These are phyloP conservation scores for Ramphastos sulfuratus DNA, from an alignment of 2,113 vertebrate genomes.

Conservation along the genomic window DNA sequence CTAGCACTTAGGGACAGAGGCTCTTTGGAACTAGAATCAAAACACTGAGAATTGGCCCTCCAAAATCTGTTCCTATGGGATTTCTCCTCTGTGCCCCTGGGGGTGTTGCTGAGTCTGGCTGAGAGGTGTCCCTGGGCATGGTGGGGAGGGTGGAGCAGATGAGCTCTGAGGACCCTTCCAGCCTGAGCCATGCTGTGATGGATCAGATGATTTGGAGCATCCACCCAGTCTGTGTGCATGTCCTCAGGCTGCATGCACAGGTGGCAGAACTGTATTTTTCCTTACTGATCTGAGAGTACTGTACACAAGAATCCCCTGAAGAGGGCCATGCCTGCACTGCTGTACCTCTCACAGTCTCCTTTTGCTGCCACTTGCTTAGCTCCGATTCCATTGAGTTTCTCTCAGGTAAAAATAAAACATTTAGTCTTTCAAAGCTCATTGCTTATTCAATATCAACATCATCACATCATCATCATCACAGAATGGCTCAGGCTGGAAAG, in stretches of 20 bases:
- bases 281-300: background rate
- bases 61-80: background rate
- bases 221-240: background rate
- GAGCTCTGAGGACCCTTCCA: no score
- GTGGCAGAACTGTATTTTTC: background rate
- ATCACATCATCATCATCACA: background rate
- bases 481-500: background rate
- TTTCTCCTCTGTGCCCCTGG: background rate
- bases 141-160: no score
- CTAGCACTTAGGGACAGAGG: background rate
- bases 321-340: background rate
- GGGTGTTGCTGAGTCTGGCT: no score
- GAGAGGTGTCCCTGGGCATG: no score
- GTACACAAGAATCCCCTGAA: background rate
- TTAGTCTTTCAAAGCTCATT: background rate
- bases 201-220: background rate
- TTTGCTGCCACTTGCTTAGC: background rate
- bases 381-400: background rate
- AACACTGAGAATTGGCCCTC: background rate
- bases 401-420: background rate
- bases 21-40: background rate
- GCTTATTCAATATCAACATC: background rate
- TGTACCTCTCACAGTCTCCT: background rate
- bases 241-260: background rate
- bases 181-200: no score